Conservation (phyloP, 2,797 vertebrate species). For the Chaunax sp. region DNA sequence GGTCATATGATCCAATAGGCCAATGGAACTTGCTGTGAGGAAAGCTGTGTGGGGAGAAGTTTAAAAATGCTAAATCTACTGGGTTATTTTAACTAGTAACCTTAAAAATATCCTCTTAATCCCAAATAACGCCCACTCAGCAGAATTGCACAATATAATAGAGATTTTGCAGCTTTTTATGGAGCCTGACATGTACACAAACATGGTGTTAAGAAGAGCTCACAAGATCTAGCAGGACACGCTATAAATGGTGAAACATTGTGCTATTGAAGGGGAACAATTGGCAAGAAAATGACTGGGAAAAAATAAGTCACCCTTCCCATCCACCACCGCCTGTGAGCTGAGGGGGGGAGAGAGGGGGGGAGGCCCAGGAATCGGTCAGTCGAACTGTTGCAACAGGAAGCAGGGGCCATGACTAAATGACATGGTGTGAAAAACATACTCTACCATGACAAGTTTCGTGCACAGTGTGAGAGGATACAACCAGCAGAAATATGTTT, state of each 20-base stretch:
- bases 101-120: slow-evolving; percentile 49
- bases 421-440: slow-evolving; percentile 68
- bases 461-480: slow-evolving; percentile 12
- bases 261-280: slow-evolving; percentile 39
- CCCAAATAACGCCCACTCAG: slow-evolving; percentile 10
- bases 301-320: slow-evolving; percentile 62
- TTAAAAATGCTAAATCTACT: slow-evolving; percentile 61
- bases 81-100: slow-evolving; percentile 48
- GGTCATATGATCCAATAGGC: slow-evolving; percentile 76
- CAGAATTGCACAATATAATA: neutral
- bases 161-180: too few relatives aligned
- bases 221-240: slow-evolving; percentile 10
- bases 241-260: slow-evolving; percentile 19
- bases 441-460: slow-evolving; percentile 39
- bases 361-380: slow-evolving; percentile 15
- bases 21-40: slow-evolving; percentile 67
- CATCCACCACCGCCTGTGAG: slow-evolving; percentile 40
- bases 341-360: neutral
- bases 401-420: slow-evolving; percentile 64
- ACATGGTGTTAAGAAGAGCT: slow-evolving; percentile 23
- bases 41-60: slow-evolving; percentile 45
- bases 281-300: slow-evolving; percentile 41
- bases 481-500: neutral
- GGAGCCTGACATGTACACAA: neutral
- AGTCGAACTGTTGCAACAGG: slow-evolving; percentile 59